Conservation (phyloP, 2,888 invertebrate species). For the Myopa tessellatipennis region DNA sequence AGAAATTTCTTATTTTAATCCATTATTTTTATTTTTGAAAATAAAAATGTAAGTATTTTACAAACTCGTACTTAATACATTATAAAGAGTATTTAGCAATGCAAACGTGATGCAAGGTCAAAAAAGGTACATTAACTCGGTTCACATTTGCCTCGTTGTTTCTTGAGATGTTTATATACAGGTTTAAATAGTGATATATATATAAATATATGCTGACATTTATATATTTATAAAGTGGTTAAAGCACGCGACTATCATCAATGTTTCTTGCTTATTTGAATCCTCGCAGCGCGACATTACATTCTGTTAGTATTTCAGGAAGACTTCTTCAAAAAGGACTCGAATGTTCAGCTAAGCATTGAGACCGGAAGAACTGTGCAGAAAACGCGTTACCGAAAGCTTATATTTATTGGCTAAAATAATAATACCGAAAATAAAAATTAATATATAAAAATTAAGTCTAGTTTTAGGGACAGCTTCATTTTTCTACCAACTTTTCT, state of each 20-base stretch:
- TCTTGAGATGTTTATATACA: constrained; percentile 10
- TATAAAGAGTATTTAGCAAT: background rate
- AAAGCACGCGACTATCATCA: background rate
- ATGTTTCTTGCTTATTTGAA: background rate
- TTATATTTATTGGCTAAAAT: background rate
- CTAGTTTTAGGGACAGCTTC: constrained; percentile 7
- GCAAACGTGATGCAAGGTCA: background rate
- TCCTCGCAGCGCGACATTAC: background rate
- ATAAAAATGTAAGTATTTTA: background rate
- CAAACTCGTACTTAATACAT: background rate
- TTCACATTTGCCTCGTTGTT: background rate
- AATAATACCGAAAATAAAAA: constrained; percentile 20
- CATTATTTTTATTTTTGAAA: background rate
- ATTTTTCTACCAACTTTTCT: background rate
- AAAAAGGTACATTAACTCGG: constrained; percentile 5
- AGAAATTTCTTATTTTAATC: background rate
- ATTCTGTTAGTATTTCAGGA: background rate
- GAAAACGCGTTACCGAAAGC: background rate
- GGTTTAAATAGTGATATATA: background rate
- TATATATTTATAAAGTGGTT: background rate
- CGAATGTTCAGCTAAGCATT: background rate
- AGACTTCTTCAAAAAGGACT: background rate
- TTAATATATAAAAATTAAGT: constrained; percentile 38
- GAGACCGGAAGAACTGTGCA: background rate
- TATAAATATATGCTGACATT: background rate